phyloP scores from a whole-genome alignment of 2,888 invertebrate genomes.

The Ochlodes sylvanus region DNA sequence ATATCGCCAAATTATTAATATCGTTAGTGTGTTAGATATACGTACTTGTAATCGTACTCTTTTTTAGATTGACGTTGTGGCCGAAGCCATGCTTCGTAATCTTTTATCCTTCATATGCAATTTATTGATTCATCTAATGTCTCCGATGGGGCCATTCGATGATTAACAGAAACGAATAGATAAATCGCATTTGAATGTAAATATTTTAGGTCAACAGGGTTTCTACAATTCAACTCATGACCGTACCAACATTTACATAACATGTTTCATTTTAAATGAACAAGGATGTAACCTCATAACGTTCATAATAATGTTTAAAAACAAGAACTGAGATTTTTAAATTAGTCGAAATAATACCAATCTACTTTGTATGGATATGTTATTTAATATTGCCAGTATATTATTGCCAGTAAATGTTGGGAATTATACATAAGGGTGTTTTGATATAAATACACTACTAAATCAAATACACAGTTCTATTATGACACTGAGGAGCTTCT shows the following conservation, averaged over 20 bases:
- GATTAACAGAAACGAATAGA: constrained; percentile 28
- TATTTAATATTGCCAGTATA: constrained; percentile 26
- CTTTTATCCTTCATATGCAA: constrained; percentile 34
- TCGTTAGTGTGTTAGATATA: constrained; percentile 47
- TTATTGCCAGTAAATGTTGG: constrained; percentile 17
- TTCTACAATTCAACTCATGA: constrained; percentile 57
- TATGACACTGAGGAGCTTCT: neutral
- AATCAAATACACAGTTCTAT: neutral
- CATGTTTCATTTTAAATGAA: constrained; percentile 9
- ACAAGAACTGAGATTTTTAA: constrained; percentile 44
- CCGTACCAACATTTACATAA: constrained; percentile 40
- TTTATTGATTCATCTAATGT: constrained; percentile 10
- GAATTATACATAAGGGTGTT: constrained; percentile 11
- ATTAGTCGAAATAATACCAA: constrained; percentile 16
- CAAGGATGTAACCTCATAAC: constrained; percentile 15
- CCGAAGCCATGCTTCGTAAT: constrained; percentile 33
- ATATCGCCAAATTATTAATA: constrained; percentile 51
- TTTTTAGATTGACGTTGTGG: constrained; percentile 34
- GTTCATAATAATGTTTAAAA: constrained; percentile 18
- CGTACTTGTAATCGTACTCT: constrained; percentile 41
- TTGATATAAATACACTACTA: neutral
- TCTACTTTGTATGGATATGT: constrained; percentile 30
- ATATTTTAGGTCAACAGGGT: constrained; percentile 72
- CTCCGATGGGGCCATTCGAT: constrained; percentile 45
- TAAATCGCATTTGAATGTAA: constrained; percentile 47